Evolutionary conservation across 2,797 vertebrate species (phyloP).

Genomic region (Takifugu ocellatus): DNA sequence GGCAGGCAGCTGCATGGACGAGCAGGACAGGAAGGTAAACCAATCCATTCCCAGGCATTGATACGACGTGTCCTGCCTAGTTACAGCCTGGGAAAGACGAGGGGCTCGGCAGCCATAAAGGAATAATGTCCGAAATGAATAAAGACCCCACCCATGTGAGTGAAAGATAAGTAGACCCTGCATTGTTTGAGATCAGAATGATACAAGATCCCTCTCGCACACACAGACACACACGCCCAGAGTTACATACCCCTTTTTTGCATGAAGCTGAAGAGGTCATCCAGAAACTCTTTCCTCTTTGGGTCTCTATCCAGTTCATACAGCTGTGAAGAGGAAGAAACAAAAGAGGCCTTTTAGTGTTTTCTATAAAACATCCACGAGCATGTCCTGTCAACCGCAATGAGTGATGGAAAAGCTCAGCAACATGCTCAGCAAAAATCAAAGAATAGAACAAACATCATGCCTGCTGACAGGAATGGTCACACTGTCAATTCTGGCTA

Average conservation of each 20-base stretch:
- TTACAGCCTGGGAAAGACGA: constrained; percentile 56
- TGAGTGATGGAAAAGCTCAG: not conserved
- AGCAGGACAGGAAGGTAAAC: constrained; percentile 33
- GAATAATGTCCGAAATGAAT: constrained; percentile 65
- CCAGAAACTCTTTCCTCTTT: constrained; percentile 95
- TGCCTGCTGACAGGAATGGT: not conserved
- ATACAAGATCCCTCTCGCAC: not conserved
- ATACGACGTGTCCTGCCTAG: constrained; percentile 44
- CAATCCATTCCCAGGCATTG: constrained; percentile 42
- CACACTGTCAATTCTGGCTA: too few species aligned
- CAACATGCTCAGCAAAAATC: not conserved
- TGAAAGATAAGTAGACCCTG: constrained; percentile 66
- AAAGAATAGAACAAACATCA: not conserved
- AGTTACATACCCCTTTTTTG: constrained; percentile 88
- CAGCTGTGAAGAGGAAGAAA: constrained; percentile 71
- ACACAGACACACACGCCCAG: not conserved
- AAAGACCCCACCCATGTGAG: constrained; percentile 58
- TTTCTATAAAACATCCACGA: not conserved
- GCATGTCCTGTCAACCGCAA: too few species aligned
- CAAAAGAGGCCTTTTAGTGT: not conserved
- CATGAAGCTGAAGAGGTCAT: constrained; percentile 97
- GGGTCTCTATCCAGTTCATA: constrained; percentile 94
- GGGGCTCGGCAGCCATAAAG: constrained; percentile 48
- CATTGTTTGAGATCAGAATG: constrained; percentile 56
- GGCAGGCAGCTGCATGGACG: not conserved